Base-by-base conservation (phyloP, 2,888 invertebrate genomes). In the Poecilobothrus nobilitatus region DNA sequence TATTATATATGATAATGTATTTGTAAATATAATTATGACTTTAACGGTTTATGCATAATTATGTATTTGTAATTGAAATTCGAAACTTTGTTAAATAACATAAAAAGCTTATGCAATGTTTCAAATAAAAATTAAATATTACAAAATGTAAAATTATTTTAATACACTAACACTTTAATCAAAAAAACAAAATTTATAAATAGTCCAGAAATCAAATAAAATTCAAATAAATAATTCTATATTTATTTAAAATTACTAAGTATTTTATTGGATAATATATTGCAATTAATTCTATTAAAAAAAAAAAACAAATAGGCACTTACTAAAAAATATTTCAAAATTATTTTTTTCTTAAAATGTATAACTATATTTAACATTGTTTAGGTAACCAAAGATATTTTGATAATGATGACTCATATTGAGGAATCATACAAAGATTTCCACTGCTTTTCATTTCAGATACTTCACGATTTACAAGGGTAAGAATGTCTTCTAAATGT, bases 401-500 rank as follows among this genome's bases (percentile, higher is more conserved):
- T 3, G 74, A 71, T 2, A 80, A 70, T 1, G 79, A 77, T 21
- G 73, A 73, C 10, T 68, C 73, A 0, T 75, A 71, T 10, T 71
- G 69, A 1, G 80, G 76, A 12, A 79, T 70, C 80, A 80, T 80
- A 27, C 75, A 73, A 70, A 77, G 73, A 71, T 79, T 73, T 10
- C 72, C 69, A 9, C 73, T 70, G 12, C 77, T 77, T 53, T 77
- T 74, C 68, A 74, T 77, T 2, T 72, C 68, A 37, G 73, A 74
- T 4, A 79, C 76, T 37, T 74, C 73, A 4, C 72, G 68, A 5
- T 71, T 75, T 0, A 77, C 78, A 20, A 71, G 70, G 1, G 77
- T 78, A 41, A 80, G 71, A 41, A 80, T 78, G 61, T 80, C 79
- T 61, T 76, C 67, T 68, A 80, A 72, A 67, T 80, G 79, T 66